phyloP scores from a whole-genome alignment of 2,797 vertebrate genomes.

The Lacerta agilis region DNA sequence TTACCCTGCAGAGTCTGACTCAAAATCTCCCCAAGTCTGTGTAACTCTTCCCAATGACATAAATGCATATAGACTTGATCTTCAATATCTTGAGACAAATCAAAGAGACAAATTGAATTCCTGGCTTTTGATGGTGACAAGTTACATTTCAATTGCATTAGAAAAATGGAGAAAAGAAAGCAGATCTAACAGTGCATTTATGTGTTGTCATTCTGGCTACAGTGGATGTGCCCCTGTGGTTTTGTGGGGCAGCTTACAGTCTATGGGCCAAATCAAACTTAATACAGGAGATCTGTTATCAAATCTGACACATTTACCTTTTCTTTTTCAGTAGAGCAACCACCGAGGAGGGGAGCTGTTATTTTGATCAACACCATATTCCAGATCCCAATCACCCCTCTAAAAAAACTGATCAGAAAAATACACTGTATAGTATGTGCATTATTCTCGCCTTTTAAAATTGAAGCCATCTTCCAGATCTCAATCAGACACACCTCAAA shows the following conservation, averaged over 20 bases:
- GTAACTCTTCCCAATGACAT: neutral
- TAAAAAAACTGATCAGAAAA: too few species aligned
- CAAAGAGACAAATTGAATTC: slow-evolving; percentile 14
- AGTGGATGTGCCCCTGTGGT: neutral
- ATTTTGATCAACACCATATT: neutral
- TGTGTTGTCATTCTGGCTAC: neutral
- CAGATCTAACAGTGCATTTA: neutral
- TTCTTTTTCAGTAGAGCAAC: neutral
- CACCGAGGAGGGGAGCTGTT: neutral
- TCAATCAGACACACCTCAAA: too few species aligned
- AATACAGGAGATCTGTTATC: neutral
- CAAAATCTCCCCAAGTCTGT: neutral
- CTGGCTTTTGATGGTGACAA: neutral
- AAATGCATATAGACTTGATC: neutral
- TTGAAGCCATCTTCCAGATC: too few species aligned
- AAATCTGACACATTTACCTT: neutral
- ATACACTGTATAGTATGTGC: too few species aligned
- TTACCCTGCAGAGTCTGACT: neutral
- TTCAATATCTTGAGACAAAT: slow-evolving; percentile 8
- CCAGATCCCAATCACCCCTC: too few species aligned
- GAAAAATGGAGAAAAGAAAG: neutral
- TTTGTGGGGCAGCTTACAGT: neutral
- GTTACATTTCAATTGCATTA: slow-evolving; percentile 12
- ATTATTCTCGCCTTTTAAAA: too few species aligned
- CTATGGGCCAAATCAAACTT: neutral